Percentiles rank a stretch among this genome's conserved stretches.
Conservation (phyloP, 2,113 vertebrate genomes). For the Coregonus clupeaformis region DNA sequence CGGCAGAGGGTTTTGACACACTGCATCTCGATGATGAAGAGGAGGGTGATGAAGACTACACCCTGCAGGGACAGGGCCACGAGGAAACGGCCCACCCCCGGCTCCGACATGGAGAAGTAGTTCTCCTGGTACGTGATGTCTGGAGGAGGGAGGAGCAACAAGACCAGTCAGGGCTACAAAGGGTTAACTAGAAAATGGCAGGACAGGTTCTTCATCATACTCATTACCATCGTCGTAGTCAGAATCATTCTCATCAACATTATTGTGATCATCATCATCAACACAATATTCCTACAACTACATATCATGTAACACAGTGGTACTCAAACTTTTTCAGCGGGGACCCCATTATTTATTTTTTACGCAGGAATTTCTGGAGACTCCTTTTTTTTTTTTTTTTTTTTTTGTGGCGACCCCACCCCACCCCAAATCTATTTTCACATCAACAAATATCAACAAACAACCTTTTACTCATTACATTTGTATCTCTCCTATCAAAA, state of each 20-base stretch:
- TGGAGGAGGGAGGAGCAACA: slow-evolving; percentile 46
- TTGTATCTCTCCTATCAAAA: too few species aligned
- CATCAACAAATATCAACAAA: too few species aligned
- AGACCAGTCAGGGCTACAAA: neutral
- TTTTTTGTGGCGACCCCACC: too few species aligned
- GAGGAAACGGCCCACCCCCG: slow-evolving; percentile 87
- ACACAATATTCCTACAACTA: neutral
- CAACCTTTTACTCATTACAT: too few species aligned
- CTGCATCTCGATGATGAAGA: slow-evolving; percentile 90
- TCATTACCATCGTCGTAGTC: neutral
- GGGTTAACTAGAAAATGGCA: neutral
- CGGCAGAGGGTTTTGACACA: slow-evolving; percentile 76
- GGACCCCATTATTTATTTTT: too few species aligned
- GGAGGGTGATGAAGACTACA: slow-evolving; percentile 80
- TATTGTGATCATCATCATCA: too few species aligned
- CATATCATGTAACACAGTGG: neutral
- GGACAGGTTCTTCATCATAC: neutral
- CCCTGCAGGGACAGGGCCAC: slow-evolving; percentile 86
- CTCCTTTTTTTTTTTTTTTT: too few species aligned
- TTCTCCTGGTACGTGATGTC: slow-evolving; percentile 91
- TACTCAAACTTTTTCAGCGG: too few species aligned
- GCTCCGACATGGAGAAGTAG: slow-evolving; percentile 88
- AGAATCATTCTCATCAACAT: too few species aligned
- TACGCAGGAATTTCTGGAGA: too few species aligned
- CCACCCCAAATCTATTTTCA: too few species aligned